These are phyloP conservation scores for Pygoscelis antarcticus DNA, from an alignment of 2,113 vertebrate species.

Conservation along the genomic window DNA sequence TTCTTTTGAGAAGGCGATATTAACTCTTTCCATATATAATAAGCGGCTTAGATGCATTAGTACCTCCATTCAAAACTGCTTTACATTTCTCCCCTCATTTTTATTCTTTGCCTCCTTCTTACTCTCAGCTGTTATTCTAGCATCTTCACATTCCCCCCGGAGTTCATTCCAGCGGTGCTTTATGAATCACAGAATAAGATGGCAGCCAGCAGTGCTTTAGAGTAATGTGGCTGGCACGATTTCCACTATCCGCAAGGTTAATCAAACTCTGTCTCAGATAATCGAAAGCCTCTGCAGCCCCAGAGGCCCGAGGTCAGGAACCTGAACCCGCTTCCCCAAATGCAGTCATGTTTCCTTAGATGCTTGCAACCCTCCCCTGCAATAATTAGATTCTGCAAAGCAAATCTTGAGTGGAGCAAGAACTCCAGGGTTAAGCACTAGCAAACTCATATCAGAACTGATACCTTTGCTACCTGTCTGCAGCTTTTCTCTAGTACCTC, in stretches of 20 bases:
- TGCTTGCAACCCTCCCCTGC: background rate
- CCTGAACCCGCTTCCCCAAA: conserved; percentile 5
- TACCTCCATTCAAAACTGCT: background rate
- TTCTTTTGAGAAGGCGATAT: background rate
- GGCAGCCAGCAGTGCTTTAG: conserved; percentile 27
- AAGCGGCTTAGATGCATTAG: background rate
- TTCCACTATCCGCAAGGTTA: conserved; percentile 3
- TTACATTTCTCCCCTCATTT: conserved; percentile 13
- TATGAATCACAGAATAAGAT: conserved; percentile 47
- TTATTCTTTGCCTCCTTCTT: conserved; percentile 22
- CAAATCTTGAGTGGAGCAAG: background rate
- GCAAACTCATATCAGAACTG: conserved; percentile 43
- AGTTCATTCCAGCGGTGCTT: conserved; percentile 54
- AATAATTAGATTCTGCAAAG: conserved; percentile 33
- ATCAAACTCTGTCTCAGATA: background rate
- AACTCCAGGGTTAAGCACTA: conserved; percentile 46
- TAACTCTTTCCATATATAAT: background rate
- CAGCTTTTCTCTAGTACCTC: background rate
- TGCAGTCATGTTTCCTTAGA: background rate
- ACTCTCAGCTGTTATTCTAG: conserved; percentile 57
- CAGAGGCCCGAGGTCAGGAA: conserved; percentile 12
- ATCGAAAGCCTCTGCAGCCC: conserved; percentile 15
- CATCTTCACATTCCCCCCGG: conserved; percentile 59
- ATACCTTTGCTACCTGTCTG: background rate
- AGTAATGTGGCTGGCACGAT: background rate